Percentiles rank a stretch among this genome's conserved stretches.
Conservation (phyloP, 2,888 invertebrate genomes). For the Alcis repandata region DNA sequence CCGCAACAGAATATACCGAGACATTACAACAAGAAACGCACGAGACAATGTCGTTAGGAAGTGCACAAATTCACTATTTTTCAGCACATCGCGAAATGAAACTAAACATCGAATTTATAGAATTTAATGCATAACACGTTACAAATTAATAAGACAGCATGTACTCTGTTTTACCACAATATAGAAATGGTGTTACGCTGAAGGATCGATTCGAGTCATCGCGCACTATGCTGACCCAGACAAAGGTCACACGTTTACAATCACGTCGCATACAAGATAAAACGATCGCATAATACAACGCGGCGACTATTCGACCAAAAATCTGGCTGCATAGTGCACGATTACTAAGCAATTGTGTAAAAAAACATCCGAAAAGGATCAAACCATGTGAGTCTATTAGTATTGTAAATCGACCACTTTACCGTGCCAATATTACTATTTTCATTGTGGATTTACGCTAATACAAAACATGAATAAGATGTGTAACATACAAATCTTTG, state of each 20-base stretch:
- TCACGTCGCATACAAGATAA: neutral
- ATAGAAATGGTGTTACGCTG: neutral
- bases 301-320: neutral
- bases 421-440: neutral
- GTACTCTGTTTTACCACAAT: slow-evolving; percentile 28
- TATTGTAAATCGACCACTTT: slow-evolving; percentile 18
- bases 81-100: slow-evolving; percentile 79
- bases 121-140: slow-evolving; percentile 74
- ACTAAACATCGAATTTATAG: slow-evolving; percentile 61
- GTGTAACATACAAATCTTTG: slow-evolving; percentile 60
- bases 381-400: neutral
- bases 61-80: slow-evolving; percentile 86
- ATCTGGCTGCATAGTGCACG: neutral
- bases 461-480: slow-evolving; percentile 53
- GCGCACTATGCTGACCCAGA: slow-evolving; percentile 13
- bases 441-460: slow-evolving; percentile 53
- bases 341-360: neutral
- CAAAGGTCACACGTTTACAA: neutral
- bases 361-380: neutral
- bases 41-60: slow-evolving; percentile 74
- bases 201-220: slow-evolving; percentile 14
- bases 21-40: slow-evolving; percentile 52
- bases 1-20: slow-evolving; percentile 54
- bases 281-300: neutral
- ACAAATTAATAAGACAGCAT: slow-evolving; percentile 39